A percentile compares a stretch with the other conserved stretches of the same genome.
Conservation (phyloP, 1,140 invertebrate species). For the Zaprionus capensis region DNA sequence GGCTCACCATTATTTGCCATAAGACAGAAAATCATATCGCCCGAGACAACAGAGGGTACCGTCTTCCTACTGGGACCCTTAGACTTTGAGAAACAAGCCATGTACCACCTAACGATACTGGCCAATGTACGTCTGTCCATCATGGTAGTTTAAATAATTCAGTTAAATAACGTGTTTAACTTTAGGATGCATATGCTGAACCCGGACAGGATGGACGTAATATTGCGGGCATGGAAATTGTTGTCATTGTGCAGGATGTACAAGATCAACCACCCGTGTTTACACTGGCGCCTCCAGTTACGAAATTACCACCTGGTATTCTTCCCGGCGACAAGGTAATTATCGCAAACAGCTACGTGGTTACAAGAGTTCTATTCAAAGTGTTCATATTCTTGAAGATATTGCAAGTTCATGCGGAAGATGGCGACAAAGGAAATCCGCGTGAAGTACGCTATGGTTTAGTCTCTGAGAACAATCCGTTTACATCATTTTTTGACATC, state of each 20-base stretch:
- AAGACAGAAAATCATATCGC: constrained; percentile 89
- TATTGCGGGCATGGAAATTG: constrained; percentile 91
- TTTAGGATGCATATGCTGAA: constrained; percentile 93
- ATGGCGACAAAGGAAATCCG: constrained; percentile 94
- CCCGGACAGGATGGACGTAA: constrained; percentile 92
- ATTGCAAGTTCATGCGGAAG: constrained; percentile 92
- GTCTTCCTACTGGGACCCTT: constrained; percentile 90
- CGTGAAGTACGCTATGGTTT: constrained; percentile 92
- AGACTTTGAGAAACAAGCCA: constrained; percentile 93
- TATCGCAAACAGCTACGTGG: not conserved
- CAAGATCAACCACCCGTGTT: constrained; percentile 95
- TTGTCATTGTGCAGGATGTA: constrained; percentile 92
- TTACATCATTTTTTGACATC: constrained; percentile 92
- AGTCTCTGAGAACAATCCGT: constrained; percentile 92
- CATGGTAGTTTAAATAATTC: not conserved
- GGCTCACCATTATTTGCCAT: constrained; percentile 91
- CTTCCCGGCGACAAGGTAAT: constrained; percentile 87
- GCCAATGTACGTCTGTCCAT: constrained; percentile 89
- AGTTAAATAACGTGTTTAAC: constrained; percentile 17
- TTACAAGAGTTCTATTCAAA: not conserved
- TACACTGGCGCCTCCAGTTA: constrained; percentile 91
- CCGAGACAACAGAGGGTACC: constrained; percentile 90
- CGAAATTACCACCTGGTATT: constrained; percentile 88
- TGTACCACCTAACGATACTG: constrained; percentile 92
- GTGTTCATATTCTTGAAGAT: constrained; percentile 85